Evolutionary conservation across 1,140 invertebrate species (phyloP), one percentile per base, ranked within the genome.

Genomic region (Colletes gigas): DNA sequence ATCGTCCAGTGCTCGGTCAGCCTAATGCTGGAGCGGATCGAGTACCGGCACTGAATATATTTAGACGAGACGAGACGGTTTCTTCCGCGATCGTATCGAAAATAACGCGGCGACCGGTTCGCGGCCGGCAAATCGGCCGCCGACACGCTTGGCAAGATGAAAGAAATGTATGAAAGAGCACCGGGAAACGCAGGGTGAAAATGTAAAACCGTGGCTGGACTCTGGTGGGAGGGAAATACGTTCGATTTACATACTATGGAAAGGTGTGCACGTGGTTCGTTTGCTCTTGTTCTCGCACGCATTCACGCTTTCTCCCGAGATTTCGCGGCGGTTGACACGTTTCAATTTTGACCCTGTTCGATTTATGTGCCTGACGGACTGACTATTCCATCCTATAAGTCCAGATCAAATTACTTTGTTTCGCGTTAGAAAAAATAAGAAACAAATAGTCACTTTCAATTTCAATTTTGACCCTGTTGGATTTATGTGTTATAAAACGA

Each of bases 281-380:
- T 78, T 73, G 66, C 71, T 82, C 55, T 81, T 81, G 59, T 75
- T 85, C 78, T 83, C 19, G n/a, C n/a, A 12, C 52, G 39, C 62
- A 41, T 74, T 79, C 81, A 70, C 77, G 81, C 85, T 86, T 85
- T 86, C 85, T 80, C 85, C 62, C 10, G 57, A 39, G 41, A 19
- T 15, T 21, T 55, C 44, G 59, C 39, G 41, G 62, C 57, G 57
- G 30, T 30, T 30, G 30, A 30, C 30, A 30, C 30, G 30, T 30
- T 30, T 30, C 30, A 30, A 2, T 30, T 30, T 30, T 30, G 30
- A 30, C 30, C 30, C 30, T 30, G 30, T 30, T 30, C 30, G 30
- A 30, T 30, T 30, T 30, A 30, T 30, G 30, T 30, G 30, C 2
- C 30, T n/a, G n/a, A n/a, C n/a, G n/a, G n/a, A n/a, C n/a, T 30